phyloP scores from a whole-genome alignment of 2,888 invertebrate species.

The Pantelozetes paolii region DNA sequence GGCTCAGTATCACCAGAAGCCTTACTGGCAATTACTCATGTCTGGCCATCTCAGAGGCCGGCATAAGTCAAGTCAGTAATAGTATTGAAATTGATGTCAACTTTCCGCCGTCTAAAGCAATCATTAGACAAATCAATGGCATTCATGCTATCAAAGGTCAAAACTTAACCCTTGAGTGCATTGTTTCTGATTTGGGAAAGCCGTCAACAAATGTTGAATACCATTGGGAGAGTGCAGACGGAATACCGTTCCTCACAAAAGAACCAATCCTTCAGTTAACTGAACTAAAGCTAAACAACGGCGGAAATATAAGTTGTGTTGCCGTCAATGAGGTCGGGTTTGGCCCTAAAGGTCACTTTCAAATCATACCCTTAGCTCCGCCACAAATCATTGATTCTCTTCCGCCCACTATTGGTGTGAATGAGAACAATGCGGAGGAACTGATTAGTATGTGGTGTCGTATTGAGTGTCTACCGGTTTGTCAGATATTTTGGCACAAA shows the following conservation, averaged over 20 bases:
- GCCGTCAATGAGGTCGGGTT: conserved; percentile 78
- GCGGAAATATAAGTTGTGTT: conserved; percentile 82
- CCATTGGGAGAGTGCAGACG: conserved; percentile 46
- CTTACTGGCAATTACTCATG: conserved; percentile 47
- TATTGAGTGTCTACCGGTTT: conserved; percentile 81
- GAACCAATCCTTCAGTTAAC: conserved; percentile 61
- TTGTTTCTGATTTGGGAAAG: conserved; percentile 73
- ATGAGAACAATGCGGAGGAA: conserved; percentile 31
- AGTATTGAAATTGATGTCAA: conserved; percentile 45
- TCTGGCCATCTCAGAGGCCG: conserved; percentile 47
- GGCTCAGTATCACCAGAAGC: conserved; percentile 45
- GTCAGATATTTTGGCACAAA: conserved; percentile 69
- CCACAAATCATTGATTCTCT: conserved; percentile 36
- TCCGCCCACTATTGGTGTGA: conserved; percentile 39
- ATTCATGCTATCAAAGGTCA: conserved; percentile 74
- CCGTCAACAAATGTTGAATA: conserved; percentile 57
- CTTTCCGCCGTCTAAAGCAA: conserved; percentile 76
- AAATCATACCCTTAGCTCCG: conserved; percentile 34
- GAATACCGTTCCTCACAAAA: conserved; percentile 42
- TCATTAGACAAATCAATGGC: conserved; percentile 65
- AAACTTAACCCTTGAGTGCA: conserved; percentile 73
- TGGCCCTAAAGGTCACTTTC: conserved; percentile 45
- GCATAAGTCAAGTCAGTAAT: conserved; percentile 45
- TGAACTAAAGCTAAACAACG: conserved; percentile 66
- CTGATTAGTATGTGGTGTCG: conserved; percentile 59